Percentiles rank a stretch among this genome's conserved stretches.
phyloP scores from a whole-genome alignment of 2,888 invertebrate species.

The Agrochola litura region DNA sequence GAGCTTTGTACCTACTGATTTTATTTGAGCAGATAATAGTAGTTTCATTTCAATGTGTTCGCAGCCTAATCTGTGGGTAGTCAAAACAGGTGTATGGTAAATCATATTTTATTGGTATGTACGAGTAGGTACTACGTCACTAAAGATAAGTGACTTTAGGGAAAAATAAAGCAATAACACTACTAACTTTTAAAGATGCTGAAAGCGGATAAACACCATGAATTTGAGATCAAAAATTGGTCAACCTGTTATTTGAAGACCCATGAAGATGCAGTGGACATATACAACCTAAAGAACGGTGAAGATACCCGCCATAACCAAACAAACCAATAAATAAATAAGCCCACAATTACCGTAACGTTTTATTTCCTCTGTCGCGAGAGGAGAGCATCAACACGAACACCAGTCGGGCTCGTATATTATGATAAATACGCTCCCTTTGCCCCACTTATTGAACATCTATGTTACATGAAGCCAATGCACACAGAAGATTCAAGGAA shows the following conservation, averaged over 20 bases:
- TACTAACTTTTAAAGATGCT: not conserved
- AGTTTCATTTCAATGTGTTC: constrained; percentile 11
- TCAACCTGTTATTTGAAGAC: too few relatives aligned
- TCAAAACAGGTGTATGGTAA: constrained; percentile 14
- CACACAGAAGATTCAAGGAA: constrained; percentile 30
- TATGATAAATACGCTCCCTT: constrained; percentile 58
- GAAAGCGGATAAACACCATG: not conserved
- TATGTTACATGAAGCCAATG: not conserved
- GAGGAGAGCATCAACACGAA: constrained; percentile 51
- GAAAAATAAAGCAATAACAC: not conserved
- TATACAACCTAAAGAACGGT: not conserved
- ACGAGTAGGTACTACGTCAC: not conserved
- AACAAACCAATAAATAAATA: constrained; percentile 42
- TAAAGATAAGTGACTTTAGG: not conserved
- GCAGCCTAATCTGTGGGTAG: constrained; percentile 1
- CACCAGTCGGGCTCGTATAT: constrained; percentile 47
- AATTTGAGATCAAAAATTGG: not conserved
- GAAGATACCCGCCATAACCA: not conserved
- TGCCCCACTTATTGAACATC: constrained; percentile 53
- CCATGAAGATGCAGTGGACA: not conserved
- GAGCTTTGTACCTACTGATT: not conserved
- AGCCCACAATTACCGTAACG: constrained; percentile 48
- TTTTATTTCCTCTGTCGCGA: constrained; percentile 51
- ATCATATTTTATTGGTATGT: constrained; percentile 24
- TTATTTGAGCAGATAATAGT: not conserved